Evolutionary conservation across 2,113 vertebrate species (phyloP).

Genomic region (Ellobius talpinus): DNA sequence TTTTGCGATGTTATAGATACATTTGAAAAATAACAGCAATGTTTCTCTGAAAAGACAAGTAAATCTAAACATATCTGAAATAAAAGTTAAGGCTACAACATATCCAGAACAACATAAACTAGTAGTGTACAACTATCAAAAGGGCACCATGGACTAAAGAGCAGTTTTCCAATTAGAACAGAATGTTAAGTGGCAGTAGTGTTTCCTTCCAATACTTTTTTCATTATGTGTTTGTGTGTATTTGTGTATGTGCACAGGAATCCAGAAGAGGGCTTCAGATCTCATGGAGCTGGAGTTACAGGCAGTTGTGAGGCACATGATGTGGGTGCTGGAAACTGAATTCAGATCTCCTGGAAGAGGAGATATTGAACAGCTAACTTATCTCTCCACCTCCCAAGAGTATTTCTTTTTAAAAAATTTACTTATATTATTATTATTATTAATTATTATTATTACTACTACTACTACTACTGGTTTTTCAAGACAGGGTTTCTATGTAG

Average conservation of each 20-base stretch:
- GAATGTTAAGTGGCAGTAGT: constrained; percentile 36
- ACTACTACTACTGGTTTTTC: too few relatives aligned
- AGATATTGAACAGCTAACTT: background rate
- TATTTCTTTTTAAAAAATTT: background rate
- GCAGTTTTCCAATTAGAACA: constrained; percentile 29
- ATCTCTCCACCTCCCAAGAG: background rate
- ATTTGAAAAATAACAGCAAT: constrained; percentile 40
- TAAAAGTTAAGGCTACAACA: constrained; percentile 39
- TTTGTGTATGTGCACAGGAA: background rate
- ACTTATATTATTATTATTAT: too few relatives aligned
- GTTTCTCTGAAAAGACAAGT: constrained; percentile 58
- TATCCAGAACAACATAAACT: constrained; percentile 39
- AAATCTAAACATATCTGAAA: constrained; percentile 52
- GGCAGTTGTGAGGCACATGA: background rate
- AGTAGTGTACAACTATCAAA: constrained; percentile 49
- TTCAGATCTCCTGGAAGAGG: background rate
- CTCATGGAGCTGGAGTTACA: background rate
- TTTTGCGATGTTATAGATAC: constrained; percentile 16
- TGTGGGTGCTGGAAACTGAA: background rate
- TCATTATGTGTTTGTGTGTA: background rate
- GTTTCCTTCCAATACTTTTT: background rate
- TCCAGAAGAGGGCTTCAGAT: background rate
- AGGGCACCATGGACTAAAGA: background rate
- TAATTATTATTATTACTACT: background rate
- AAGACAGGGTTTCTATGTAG: too few relatives aligned